Conservation (phyloP, 2,113 vertebrate genomes). For the Xiphophorus hellerii region DNA sequence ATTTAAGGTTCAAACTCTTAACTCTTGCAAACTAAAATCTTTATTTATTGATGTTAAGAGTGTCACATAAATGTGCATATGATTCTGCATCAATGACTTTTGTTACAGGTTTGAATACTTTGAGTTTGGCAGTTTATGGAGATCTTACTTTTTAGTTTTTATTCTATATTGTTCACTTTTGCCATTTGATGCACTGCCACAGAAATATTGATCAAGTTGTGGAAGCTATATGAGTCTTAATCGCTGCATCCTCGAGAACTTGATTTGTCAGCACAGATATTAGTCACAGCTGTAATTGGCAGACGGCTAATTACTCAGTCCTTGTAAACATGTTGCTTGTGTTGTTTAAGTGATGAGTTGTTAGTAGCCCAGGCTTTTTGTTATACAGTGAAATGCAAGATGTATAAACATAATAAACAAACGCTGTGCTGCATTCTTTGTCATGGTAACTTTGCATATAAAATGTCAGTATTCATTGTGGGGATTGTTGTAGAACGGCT, state of each 20-base stretch:
- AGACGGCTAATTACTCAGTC: conserved; percentile 46
- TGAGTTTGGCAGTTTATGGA: neutral
- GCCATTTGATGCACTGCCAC: conserved; percentile 9
- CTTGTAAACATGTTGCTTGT: conserved; percentile 50
- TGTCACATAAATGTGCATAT: neutral
- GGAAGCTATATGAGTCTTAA: conserved; percentile 11
- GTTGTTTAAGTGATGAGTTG: conserved; percentile 53
- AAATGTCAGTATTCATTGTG: conserved; percentile 27
- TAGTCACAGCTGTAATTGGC: conserved; percentile 56
- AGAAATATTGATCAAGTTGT: neutral
- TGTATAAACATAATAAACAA: conserved; percentile 46
- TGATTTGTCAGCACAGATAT: conserved; percentile 36
- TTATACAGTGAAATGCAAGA: conserved; percentile 42
- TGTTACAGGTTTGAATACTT: neutral
- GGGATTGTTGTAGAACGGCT: conserved; percentile 6
- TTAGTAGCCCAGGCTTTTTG: conserved; percentile 45
- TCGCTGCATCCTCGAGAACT: neutral
- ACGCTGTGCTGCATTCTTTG: conserved; percentile 9
- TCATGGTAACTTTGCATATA: neutral
- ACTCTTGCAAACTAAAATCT: neutral
- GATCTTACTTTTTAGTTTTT: neutral
- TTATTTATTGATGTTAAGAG: neutral
- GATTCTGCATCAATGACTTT: neutral
- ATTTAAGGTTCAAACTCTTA: neutral
- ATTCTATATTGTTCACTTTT: neutral